Evolutionary conservation across 1,140 invertebrate species (phyloP), one percentile per base, ranked within the genome.

Genomic region (Linepithema humile): DNA sequence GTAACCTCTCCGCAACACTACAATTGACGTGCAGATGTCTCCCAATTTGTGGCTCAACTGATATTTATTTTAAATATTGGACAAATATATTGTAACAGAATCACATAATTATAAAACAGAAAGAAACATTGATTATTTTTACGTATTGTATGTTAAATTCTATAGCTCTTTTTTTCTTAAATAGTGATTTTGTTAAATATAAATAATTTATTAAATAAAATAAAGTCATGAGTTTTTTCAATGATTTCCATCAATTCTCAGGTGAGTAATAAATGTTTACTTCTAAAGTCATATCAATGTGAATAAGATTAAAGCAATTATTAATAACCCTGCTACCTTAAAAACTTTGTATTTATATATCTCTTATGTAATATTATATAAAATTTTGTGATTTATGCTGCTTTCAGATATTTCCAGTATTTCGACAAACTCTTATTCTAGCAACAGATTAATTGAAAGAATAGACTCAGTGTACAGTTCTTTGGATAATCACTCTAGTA

Each of bases 321-420:
- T 74, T 20, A 64, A 67, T 64, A 17, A 77, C 64, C 6, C 23
- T 64, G n/a, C 12, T 4, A 59, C 38, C 23, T 38, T 35, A 32
- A 17, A 57, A 35, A 4, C 12, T 60, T 15, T n/a, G 3, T 45
- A 35, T 9, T 57, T 43, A 40, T 50, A 38, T 35, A 43, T 67
- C 35, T 62, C 4, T 48, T 35, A 17, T 73, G 40, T 20, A 80
- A 60, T 3, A 75, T 43, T 4, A 48, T 26, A 38, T 35, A 48
- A 32, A 20, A 50, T 57, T 57, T 53, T 10, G 2, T 72, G 7
- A 15, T 35, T 17, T 29, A 1, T 50, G 55, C 59, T 23, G 43
- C 48, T 92, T 85, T 74, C 55, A 89, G 92, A 88, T 65, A 89
- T 92, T 74, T 87, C 88, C 12, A 89, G 60, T 53, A 87, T 92